phyloP scores from a whole-genome alignment of 1,140 invertebrate species.

The Drosophila lini region DNA sequence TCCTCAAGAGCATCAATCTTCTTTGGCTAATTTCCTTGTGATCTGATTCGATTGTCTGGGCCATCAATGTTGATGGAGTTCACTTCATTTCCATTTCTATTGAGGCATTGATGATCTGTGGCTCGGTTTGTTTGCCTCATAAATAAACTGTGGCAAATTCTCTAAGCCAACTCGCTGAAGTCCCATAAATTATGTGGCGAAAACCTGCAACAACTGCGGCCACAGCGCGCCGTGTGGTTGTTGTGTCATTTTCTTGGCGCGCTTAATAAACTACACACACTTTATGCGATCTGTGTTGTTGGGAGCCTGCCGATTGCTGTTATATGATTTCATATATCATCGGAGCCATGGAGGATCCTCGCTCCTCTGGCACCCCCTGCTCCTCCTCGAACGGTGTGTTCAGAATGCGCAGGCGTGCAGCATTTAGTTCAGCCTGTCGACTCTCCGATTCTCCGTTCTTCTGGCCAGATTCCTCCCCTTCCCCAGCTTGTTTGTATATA shows the following conservation, averaged over 20 bases:
- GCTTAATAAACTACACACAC: conserved; percentile 80
- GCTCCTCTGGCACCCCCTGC: neutral
- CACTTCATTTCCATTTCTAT: conserved; percentile 58
- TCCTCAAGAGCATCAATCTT: conserved; percentile 16
- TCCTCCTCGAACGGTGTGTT: conserved; percentile 39
- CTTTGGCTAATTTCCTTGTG: conserved; percentile 15
- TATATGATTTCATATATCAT: conserved; percentile 83
- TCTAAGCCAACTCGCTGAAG: conserved; percentile 76
- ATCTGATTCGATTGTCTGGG: conserved; percentile 17
- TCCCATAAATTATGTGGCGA: conserved; percentile 71
- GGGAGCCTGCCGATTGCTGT: conserved; percentile 70
- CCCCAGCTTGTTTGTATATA: conserved; percentile 24
- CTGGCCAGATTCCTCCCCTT: conserved; percentile 14
- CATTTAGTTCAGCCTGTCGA: conserved; percentile 83
- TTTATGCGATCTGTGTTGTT: conserved; percentile 48
- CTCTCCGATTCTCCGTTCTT: conserved; percentile 34
- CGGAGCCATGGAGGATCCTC: conserved; percentile 36
- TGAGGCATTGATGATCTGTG: conserved; percentile 52
- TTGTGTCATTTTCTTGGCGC: conserved; percentile 62
- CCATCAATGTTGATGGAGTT: conserved; percentile 40
- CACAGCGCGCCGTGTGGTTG: conserved; percentile 38
- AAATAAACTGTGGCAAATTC: conserved; percentile 78
- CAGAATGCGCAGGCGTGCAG: conserved; percentile 81
- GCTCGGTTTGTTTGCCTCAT: conserved; percentile 35
- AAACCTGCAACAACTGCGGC: conserved; percentile 12